Conservation (phyloP, 1,140 invertebrate genomes). For the Luehdorfia chinensis region DNA sequence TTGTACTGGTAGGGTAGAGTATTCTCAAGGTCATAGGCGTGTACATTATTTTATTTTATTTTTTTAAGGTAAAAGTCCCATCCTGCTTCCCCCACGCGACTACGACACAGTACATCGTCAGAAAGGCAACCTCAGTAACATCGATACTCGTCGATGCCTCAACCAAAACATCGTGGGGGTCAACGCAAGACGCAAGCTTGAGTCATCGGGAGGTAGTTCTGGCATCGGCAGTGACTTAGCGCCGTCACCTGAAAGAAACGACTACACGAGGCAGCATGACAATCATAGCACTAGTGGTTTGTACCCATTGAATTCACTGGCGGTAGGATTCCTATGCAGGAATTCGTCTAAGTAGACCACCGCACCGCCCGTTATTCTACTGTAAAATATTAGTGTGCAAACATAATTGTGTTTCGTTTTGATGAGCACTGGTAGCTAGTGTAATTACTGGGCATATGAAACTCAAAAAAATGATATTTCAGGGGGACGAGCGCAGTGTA, state of each 20-base stretch:
- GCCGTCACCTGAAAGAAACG: constrained; percentile 83
- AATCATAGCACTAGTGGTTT: constrained; percentile 70
- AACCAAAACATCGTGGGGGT: constrained; percentile 85
- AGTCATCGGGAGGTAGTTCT: constrained; percentile 81
- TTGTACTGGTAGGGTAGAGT: too few species aligned
- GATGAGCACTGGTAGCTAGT: too few species aligned
- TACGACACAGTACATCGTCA: constrained; percentile 93
- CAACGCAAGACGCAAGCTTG: constrained; percentile 76
- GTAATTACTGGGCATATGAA: too few species aligned
- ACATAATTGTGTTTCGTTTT: too few species aligned
- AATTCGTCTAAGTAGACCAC: too few species aligned
- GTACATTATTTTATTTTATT: neutral
- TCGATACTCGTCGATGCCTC: constrained; percentile 85
- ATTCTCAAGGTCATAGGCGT: too few species aligned
- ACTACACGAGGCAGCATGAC: constrained; percentile 56
- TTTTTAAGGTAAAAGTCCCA: constrained; percentile 81
- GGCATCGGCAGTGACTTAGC: constrained; percentile 94
- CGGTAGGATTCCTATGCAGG: too few species aligned
- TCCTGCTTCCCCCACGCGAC: constrained; percentile 93
- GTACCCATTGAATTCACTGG: too few species aligned
- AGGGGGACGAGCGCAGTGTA: too few species aligned
- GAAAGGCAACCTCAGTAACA: constrained; percentile 89
- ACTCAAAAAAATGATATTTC: too few species aligned
- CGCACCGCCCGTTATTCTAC: too few species aligned
- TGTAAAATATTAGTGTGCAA: too few species aligned